These are phyloP conservation scores for Enteromius trimaculatus DNA, from an alignment of 2,797 vertebrate genomes.

Conservation along the genomic window DNA sequence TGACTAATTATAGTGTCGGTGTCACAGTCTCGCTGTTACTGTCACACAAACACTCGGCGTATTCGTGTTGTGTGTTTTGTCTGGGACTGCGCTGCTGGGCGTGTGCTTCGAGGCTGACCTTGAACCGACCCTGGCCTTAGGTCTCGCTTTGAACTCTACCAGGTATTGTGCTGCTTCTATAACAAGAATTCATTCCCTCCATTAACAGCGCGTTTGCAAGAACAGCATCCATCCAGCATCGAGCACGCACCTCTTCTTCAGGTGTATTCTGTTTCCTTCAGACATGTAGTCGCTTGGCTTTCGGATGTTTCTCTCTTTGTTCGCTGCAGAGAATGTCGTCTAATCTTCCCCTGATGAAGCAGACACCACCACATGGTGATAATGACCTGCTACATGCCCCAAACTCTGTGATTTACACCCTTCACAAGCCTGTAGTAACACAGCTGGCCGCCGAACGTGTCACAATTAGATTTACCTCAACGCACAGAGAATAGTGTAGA, in stretches of 20 bases:
- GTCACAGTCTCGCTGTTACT: conserved; percentile 12
- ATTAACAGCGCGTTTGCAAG: not conserved
- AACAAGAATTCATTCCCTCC: not conserved
- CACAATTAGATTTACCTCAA: not conserved
- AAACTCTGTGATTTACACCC: conserved; percentile 47
- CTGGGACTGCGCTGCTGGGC: conserved; percentile 4
- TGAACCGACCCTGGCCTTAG: not conserved
- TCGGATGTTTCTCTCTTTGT: not conserved
- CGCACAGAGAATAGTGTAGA: not conserved
- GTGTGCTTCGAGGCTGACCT: conserved; percentile 24
- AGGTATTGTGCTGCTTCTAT: not conserved
- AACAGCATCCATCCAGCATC: not conserved
- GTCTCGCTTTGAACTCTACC: conserved; percentile 25
- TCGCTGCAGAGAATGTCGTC: conserved; percentile 42
- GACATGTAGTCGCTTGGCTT: not conserved
- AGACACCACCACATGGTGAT: conserved; percentile 56
- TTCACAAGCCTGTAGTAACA: conserved; percentile 41
- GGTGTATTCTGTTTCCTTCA: conserved; percentile 2
- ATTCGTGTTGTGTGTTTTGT: conserved; percentile 27
- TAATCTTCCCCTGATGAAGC: conserved; percentile 44
- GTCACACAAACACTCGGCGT: conserved; percentile 4
- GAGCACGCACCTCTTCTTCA: not conserved
- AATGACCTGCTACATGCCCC: conserved; percentile 57
- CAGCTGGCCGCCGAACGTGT: not conserved
- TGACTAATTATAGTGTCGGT: conserved; percentile 46